These are phyloP conservation scores for Pterocles gutturalis DNA, from an alignment of 2,113 vertebrate species.

Conservation along the genomic window DNA sequence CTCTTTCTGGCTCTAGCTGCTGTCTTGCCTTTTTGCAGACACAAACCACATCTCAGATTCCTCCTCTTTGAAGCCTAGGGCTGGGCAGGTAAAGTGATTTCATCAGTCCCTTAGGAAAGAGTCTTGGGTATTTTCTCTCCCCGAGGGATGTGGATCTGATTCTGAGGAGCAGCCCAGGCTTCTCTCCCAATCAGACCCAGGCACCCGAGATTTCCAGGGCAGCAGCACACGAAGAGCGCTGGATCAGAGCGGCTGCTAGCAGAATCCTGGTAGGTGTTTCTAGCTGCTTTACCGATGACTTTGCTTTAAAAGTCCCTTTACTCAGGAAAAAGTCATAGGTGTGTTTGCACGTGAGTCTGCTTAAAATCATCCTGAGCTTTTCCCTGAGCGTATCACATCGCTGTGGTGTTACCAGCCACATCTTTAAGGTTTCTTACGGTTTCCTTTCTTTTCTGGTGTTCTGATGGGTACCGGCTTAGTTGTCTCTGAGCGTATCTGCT, in stretches of 20 bases:
- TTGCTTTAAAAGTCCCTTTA: neutral
- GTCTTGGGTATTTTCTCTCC: neutral
- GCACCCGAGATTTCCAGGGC: neutral
- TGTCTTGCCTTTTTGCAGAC: constrained; percentile 22
- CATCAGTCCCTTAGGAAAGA: neutral
- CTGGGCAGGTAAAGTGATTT: constrained; percentile 8
- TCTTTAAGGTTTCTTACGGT: neutral
- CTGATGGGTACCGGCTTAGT: neutral
- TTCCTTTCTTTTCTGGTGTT: neutral
- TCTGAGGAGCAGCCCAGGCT: neutral
- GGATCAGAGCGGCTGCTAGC: neutral
- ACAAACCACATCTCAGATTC: constrained; percentile 32
- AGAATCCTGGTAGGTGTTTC: constrained; percentile 43
- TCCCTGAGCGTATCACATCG: neutral
- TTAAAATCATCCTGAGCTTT: neutral
- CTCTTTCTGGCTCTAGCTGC: constrained; percentile 45
- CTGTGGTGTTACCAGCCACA: neutral
- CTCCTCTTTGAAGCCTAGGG: neutral
- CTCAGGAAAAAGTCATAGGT: neutral
- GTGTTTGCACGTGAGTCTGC: neutral
- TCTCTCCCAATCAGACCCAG: neutral
- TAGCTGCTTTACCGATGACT: neutral
- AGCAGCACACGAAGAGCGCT: neutral
- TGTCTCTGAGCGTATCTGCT: neutral
- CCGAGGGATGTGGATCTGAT: neutral